Evolutionary conservation across 2,113 vertebrate species (phyloP).

Genomic region (Calonectris borealis): DNA sequence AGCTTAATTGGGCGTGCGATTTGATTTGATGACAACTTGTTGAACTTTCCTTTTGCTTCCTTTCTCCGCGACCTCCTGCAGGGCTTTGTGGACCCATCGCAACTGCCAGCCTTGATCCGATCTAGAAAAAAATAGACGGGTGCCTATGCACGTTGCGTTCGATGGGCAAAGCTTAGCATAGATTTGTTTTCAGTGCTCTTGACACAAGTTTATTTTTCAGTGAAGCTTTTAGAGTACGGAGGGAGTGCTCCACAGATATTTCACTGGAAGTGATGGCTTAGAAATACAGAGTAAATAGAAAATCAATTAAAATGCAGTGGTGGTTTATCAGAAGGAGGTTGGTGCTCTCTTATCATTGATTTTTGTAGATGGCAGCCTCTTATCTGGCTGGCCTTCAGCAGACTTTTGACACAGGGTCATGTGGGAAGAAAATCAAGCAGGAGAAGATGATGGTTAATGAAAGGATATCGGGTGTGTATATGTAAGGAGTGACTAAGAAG

Average conservation of each 20-base stretch:
- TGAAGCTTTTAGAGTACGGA: background rate
- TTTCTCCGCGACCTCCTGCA: background rate
- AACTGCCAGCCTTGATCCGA: background rate
- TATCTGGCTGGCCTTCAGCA: background rate
- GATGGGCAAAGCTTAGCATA: background rate
- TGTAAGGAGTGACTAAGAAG: background rate
- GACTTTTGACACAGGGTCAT: background rate
- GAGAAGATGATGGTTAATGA: background rate
- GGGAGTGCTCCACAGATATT: background rate
- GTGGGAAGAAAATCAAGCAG: background rate
- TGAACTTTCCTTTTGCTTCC: background rate
- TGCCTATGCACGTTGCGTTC: rapidly evolving
- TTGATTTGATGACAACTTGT: background rate
- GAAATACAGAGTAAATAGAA: background rate
- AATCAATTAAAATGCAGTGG: background rate
- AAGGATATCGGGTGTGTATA: rapidly evolving
- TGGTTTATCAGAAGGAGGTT: background rate
- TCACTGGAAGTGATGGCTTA: background rate
- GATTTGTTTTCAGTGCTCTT: background rate
- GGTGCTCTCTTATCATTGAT: background rate
- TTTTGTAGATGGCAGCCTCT: background rate
- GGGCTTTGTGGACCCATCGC: background rate
- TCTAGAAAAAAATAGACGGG: rapidly evolving
- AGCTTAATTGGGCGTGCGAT: background rate
- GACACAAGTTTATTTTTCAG: background rate